Percentiles rank a stretch among this genome's conserved stretches.
phyloP scores from a whole-genome alignment of 2,113 vertebrate species.

The Nymphicus hollandicus region DNA sequence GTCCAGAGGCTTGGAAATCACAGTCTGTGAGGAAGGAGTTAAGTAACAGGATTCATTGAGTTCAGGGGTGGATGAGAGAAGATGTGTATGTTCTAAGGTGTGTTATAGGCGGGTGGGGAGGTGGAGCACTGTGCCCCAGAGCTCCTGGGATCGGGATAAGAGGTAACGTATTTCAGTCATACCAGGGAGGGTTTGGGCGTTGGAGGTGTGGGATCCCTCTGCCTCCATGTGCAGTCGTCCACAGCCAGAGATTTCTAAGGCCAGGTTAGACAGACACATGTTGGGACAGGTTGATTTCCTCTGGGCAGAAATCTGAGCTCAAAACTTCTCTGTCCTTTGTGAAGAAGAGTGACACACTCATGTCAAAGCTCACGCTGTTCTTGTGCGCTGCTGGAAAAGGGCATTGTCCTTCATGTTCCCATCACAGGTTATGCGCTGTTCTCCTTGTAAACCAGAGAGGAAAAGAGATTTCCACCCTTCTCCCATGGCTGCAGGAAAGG shows the following conservation, averaged over 20 bases:
- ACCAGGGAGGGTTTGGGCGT: background rate
- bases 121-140: background rate
- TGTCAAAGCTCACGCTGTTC: background rate
- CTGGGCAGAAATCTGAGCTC: background rate
- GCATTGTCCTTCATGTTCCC: background rate
- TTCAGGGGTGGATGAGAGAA: background rate
- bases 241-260: background rate
- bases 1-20: background rate
- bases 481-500: accelerated
- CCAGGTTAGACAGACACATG: background rate
- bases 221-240: background rate
- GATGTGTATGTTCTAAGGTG: background rate
- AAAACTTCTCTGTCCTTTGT: background rate
- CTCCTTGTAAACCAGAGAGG: background rate
- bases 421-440: background rate
- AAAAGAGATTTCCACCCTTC: background rate
- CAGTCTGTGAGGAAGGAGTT: background rate
- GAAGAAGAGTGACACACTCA: background rate
- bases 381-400: background rate
- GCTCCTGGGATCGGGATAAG: background rate
- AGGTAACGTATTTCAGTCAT: background rate
- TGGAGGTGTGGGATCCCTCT: background rate
- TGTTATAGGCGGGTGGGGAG: background rate
- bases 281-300: background rate
- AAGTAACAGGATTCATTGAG: background rate